Conservation (phyloP, 1,140 invertebrate species). For the Macrobrachium nipponense region DNA sequence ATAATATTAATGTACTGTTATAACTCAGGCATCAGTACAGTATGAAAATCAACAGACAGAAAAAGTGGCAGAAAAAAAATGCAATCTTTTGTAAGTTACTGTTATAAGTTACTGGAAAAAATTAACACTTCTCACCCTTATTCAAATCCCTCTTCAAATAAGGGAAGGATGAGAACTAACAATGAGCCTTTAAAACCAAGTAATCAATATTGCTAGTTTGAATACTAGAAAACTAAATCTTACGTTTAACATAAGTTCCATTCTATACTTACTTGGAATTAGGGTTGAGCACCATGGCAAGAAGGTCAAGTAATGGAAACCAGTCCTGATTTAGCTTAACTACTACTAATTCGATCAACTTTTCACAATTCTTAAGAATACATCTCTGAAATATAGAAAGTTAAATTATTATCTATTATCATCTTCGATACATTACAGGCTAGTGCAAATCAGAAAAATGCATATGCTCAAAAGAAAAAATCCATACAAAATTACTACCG, state of each 20-base stretch:
- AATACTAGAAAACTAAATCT: neutral
- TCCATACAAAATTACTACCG: no score
- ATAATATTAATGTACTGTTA: neutral
- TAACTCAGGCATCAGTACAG: no score
- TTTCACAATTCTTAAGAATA: conserved; percentile 92
- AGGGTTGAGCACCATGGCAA: conserved; percentile 94
- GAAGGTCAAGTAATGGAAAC: conserved; percentile 90
- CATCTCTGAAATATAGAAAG: conserved; percentile 74
- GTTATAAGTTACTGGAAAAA: neutral
- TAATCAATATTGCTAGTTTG: no score
- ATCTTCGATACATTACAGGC: no score
- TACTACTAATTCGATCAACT: conserved; percentile 91
- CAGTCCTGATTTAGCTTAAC: conserved; percentile 91
- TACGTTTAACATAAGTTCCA: neutral
- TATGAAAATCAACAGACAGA: conserved; percentile 65
- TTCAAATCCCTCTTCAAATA: no score
- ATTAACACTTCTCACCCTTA: no score
- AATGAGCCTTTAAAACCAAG: no score
- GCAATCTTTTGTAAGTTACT: neutral
- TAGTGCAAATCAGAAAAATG: no score
- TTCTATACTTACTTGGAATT: conserved; percentile 81
- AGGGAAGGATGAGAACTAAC: no score
- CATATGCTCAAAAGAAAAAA: no score
- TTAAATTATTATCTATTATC: neutral
- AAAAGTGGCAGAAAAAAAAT: neutral